Evolutionary conservation across 2,888 invertebrate species (phyloP).

Genomic region (Seladonia tumulorum): DNA sequence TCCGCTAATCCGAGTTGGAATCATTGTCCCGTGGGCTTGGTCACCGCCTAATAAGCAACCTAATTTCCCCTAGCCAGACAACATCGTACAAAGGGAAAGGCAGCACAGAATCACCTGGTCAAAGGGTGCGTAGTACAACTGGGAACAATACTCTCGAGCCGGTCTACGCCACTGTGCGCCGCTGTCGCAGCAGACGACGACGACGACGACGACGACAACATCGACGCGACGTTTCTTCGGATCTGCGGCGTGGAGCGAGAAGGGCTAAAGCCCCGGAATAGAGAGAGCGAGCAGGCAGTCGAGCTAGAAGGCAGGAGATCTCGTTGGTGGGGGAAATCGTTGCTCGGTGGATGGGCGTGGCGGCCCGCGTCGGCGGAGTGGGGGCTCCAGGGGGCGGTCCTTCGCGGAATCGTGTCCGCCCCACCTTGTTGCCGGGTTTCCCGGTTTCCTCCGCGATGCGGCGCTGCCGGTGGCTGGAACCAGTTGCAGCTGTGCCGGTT

Average conservation of each 20-base stretch:
- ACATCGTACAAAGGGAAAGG: background rate
- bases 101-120: slow-evolving; percentile 5
- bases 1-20: background rate
- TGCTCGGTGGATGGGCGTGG: slow-evolving; percentile 66
- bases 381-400: slow-evolving; percentile 70
- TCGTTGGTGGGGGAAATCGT: slow-evolving; percentile 31
- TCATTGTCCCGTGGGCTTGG: background rate
- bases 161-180: slow-evolving; percentile 60
- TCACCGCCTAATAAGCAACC: slow-evolving; percentile 14
- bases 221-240: slow-evolving; percentile 41
- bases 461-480: slow-evolving; percentile 69
- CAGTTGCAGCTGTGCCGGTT: slow-evolving; percentile 74
- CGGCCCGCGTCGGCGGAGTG: slow-evolving; percentile 19
- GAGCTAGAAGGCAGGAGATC: background rate
- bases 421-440: slow-evolving; percentile 59
- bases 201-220: background rate
- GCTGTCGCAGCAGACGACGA: background rate
- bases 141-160: slow-evolving; percentile 3
- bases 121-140: background rate
- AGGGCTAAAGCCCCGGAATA: slow-evolving; percentile 38
- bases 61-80: background rate
- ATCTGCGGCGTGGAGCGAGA: slow-evolving; percentile 57
- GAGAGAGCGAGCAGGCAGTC: background rate
- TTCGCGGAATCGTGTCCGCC: slow-evolving; percentile 58
- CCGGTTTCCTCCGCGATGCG: slow-evolving; percentile 62